A percentile compares a stretch with the other conserved stretches of the same genome.
phyloP scores from a whole-genome alignment of 2,888 invertebrate genomes.

The Celastrina argiolus region DNA sequence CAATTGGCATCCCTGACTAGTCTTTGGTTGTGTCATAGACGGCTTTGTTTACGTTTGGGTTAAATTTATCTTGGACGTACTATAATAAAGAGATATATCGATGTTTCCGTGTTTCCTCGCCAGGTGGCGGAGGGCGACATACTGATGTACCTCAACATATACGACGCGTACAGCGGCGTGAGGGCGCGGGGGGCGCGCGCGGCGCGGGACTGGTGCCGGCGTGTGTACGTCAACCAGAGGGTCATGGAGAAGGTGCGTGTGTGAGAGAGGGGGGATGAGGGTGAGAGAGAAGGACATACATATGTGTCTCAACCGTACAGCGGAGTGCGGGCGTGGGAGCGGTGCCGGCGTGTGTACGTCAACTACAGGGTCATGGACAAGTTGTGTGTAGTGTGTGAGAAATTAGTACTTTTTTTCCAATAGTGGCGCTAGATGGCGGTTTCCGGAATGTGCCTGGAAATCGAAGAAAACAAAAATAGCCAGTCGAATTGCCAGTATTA shows the following conservation, averaged over 20 bases:
- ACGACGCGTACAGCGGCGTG: conserved; percentile 77
- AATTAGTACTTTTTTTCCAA: no score
- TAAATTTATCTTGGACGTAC: no score
- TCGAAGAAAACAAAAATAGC: no score
- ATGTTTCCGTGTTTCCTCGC: neutral
- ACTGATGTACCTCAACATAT: conserved; percentile 91
- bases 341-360: conserved; percentile 91
- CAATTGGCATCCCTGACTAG: no score
- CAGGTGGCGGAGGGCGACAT: conserved; percentile 93
- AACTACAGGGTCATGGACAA: conserved; percentile 92
- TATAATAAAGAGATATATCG: no score
- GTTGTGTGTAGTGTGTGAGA: no score
- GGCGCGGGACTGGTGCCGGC: conserved; percentile 84
- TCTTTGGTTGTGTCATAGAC: no score
- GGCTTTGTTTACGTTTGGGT: no score
- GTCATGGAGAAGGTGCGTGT: conserved; percentile 86
- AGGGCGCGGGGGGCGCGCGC: conserved; percentile 38
- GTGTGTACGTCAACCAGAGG: conserved; percentile 91
- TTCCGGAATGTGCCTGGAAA: no score
- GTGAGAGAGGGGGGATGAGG: no score
- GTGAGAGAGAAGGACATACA: conserved; percentile 95
- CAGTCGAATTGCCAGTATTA: no score
- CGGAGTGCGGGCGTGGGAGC: conserved; percentile 69
- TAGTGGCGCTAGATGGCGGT: no score
- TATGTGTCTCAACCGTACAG: conserved; percentile 87